Evolutionary conservation across 2,888 invertebrate genomes (phyloP), one percentile per base, ranked within the genome.

Genomic region (Sminthurinus aureus): DNA sequence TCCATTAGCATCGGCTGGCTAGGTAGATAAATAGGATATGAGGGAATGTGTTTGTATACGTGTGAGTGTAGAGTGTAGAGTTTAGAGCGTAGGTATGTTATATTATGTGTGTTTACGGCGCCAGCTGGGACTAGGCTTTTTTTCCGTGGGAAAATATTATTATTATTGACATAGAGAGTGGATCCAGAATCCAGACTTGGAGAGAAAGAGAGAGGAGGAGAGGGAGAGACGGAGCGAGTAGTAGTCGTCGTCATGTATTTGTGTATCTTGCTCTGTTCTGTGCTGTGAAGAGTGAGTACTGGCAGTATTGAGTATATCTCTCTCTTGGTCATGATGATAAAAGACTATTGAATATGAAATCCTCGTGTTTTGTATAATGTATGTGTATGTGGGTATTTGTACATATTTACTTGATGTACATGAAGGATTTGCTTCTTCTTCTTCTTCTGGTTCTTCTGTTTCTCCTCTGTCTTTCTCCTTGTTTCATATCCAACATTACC

Each of bases 141-240:
- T 78, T 83, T 79, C 83, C 79, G 79, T 79, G 83, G 83, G 79
- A 83, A 83, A 83, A 83, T 77, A 71, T 58, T 81, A 81, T 67
- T 82, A 83, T 67, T 82, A 83, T 71, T 78, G 79, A 58, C 83
- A 73, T 79, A 79, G 66, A 51, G 58, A 20, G 73, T 71, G 26
- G 52, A 67, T 66, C 26, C 71, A 20, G 38, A 38, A 38, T 38
- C 38, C 38, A 38, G 38, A 38, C 38, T 38, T 38, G 6, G 79
- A 79, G 67, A 79, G 67, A 69, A n/a, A 50, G 79, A 50, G 69
- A 0, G 12, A 69, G 67, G 50, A n/a, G n/a, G 79, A 50, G 69
- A 0, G 12, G 50, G 38, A 38, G 38, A 38, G 38, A 38, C 38
- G 38, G 38, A 6, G 38, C 6, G 38, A 38, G 38, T 38, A 38